phyloP scores from a whole-genome alignment of 2,797 vertebrate genomes.

The Phrynocephalus vlangalii region DNA sequence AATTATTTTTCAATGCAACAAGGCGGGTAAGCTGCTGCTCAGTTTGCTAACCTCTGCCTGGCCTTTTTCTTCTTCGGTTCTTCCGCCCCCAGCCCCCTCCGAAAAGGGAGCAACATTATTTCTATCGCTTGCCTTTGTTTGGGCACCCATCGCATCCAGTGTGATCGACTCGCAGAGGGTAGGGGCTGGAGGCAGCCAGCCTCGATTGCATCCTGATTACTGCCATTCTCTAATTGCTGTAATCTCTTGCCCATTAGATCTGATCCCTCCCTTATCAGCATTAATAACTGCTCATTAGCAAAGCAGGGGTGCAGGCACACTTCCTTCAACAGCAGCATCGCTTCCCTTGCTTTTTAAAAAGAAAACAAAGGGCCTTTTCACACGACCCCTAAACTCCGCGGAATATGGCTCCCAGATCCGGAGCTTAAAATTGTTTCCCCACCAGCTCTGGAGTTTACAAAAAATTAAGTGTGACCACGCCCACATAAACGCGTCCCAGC shows the following conservation, averaged over 20 bases:
- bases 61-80: too few relatives aligned
- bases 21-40: too few relatives aligned
- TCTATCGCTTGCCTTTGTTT: not conserved
- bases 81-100: fast-evolving
- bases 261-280: slow-evolving; percentile 62
- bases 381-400: too few relatives aligned
- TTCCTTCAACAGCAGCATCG: not conserved
- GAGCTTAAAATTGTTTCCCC: too few relatives aligned
- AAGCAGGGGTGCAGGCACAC: slow-evolving; percentile 52
- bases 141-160: not conserved
- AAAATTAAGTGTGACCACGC: too few relatives aligned
- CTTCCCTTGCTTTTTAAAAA: not conserved
- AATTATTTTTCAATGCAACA: not conserved
- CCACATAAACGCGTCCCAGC: too few relatives aligned
- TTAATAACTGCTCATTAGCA: slow-evolving; percentile 68
- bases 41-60: too few relatives aligned
- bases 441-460: too few relatives aligned
- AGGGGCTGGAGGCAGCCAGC: not conserved
- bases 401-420: too few relatives aligned
- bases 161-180: not conserved
- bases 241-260: slow-evolving; percentile 62
- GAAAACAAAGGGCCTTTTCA: too few relatives aligned
- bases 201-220: fast-evolving
- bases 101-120: too few relatives aligned
- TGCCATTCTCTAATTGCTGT: slow-evolving; percentile 51